Evolutionary conservation across 2,888 invertebrate genomes (phyloP), one percentile per base, ranked within the genome.

Genomic region (Oscheius sp.): DNA sequence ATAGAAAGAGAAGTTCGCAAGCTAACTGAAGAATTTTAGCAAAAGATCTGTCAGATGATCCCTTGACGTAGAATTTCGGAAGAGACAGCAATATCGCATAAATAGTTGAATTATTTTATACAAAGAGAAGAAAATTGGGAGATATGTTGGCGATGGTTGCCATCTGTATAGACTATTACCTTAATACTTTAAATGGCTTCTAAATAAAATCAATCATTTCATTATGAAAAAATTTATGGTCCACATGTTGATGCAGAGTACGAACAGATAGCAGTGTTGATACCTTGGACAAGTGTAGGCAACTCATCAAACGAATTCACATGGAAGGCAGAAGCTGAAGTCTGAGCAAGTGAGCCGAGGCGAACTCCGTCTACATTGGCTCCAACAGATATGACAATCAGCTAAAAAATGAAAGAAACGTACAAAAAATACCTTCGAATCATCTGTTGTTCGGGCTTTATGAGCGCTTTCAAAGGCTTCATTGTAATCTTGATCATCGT

Each of bases 391-490:
- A 59, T 59, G 6, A 59, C 59, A 36, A 62, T 62, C n/a, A 62
- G 14, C 47, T 62, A 14, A 32, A 44, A 2, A 5, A 26, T 14
- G 14, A 24, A n/a, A 20, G 17, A 38, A 44, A 20, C 17, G 9
- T 9, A 20, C 44, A 2, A 24, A 26, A 8, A 24, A 75, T 41
- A 80, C 72, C 32, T 78, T 78, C 2, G 75, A 70, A 49, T 77
- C 73, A 26, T 70, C 65, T 1, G 68, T 51, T 5, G 70, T 72
- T 28, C 76, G 63, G 26, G 71, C 67, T 28, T 56, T 70, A 61
- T 80, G 80, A 1, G 77, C 68, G 41, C 69, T 75, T 44, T 80
- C 77, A 30, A 68, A 61, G 3, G 77, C 68, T 51, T 74, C 77
- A 49, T 77, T 69, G 67, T 67, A 78, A 57, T 80, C 80, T 70